Percentiles rank a stretch among this genome's conserved stretches.
These are phyloP conservation scores for Vesta saturnalis DNA, from an alignment of 2,888 invertebrate genomes.

Conservation along the genomic window DNA sequence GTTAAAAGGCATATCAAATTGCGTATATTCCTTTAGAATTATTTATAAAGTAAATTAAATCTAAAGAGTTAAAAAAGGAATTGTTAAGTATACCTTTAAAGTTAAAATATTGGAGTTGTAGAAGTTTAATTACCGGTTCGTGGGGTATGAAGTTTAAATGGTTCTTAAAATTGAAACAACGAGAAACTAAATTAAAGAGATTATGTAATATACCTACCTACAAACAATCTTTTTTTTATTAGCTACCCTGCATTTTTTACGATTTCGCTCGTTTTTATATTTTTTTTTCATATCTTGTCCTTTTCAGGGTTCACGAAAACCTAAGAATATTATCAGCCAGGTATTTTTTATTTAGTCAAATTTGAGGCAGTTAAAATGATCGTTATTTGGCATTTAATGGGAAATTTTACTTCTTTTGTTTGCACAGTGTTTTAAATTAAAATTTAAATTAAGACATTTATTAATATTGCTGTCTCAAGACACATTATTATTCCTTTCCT, in stretches of 20 bases:
- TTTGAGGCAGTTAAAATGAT: neutral
- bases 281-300: neutral
- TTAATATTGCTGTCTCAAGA: too few species aligned
- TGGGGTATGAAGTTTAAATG: conserved; percentile 7
- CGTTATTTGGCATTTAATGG: neutral
- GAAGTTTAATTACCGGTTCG: conserved; percentile 3
- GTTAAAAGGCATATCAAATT: neutral
- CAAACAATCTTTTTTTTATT: neutral
- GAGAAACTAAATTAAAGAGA: conserved; percentile 3
- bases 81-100: too few species aligned
- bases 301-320: neutral
- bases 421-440: too few species aligned
- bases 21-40: too few species aligned
- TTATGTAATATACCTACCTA: conserved; percentile 2
- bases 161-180: conserved; percentile 11
- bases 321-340: too few species aligned
- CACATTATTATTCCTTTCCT: too few species aligned
- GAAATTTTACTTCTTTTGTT: too few species aligned
- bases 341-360: neutral
- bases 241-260: neutral
- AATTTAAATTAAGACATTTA: too few species aligned
- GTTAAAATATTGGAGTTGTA: neutral
- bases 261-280: neutral
- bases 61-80: neutral
- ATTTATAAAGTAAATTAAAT: neutral